Evolutionary conservation across 2,797 vertebrate genomes (phyloP), one percentile per base, ranked within the genome.

Genomic region (Luscinia luscinia): DNA sequence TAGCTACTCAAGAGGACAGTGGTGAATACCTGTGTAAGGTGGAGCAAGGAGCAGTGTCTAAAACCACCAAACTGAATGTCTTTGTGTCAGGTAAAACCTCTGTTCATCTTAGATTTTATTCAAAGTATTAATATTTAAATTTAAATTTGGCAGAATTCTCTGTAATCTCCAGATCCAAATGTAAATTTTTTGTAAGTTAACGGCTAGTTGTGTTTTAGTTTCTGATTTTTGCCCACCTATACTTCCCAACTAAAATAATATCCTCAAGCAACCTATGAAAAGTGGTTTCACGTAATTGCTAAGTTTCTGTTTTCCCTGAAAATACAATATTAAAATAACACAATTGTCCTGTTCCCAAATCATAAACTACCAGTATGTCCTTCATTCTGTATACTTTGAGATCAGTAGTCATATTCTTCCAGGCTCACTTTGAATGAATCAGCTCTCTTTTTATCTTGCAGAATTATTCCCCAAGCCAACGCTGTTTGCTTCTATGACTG

Each of bases 1-100:
- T 97, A 95, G 98, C 97, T 80, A 93, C 80, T 41, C 74, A 96
- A 15, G 96, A 97, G 45, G 89, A 98, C 64, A 97, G 69, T 4
- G 98, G 98, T 59, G 96, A 96, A 79, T 98, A 98, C 58, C 93
- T 94, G 0, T 98, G 98, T 94, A 98, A 98, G 82, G 98, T 97
- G 62, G 98, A 98, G 58, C 93, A 96, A 54, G 96, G 90, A 40
- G 94, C 90, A 7, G 96, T 97, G 32, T 97, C 98, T 73, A 98
- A 98, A 96, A 95, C 64, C 86, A 96, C 74, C 90, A 97, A 91
- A 74, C 28, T 94, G 81, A 28, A 95, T 72, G 92, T 98, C 75
- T 90, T 95, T 54, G 94, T 98, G 48, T 83, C 97, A 97, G 98
- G 98, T 98, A 97, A 96, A 84, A 89, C 17, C 11, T 54, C 64